Percentiles rank a stretch among this genome's conserved stretches.
phyloP scores from a whole-genome alignment of 2,888 invertebrate genomes.

The Branchellion lobata region DNA sequence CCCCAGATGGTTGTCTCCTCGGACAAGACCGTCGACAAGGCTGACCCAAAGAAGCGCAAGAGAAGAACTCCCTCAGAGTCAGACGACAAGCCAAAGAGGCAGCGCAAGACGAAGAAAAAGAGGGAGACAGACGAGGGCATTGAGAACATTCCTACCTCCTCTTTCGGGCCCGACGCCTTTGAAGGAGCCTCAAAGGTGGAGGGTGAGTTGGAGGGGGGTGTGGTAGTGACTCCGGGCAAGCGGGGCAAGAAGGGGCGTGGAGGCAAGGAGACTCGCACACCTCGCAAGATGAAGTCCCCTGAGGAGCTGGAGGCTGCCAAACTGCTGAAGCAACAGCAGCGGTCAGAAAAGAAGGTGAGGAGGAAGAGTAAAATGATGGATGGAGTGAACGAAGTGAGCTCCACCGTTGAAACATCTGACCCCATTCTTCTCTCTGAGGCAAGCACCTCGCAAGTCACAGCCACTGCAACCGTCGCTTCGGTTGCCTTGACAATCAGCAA shows the following conservation, averaged over 20 bases:
- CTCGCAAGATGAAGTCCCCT: constrained; percentile 52
- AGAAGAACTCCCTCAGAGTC: background rate
- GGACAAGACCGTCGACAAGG: background rate
- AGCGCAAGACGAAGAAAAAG: constrained; percentile 41
- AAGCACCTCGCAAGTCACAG: background rate
- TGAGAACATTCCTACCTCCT: constrained; percentile 41
- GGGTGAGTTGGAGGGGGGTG: background rate
- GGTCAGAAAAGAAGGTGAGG: constrained; percentile 32
- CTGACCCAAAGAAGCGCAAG: constrained; percentile 38
- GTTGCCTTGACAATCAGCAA: background rate
- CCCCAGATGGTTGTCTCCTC: constrained; percentile 1
- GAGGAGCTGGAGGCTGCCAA: constrained; percentile 51
- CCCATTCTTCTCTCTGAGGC: background rate
- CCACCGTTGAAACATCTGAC: constrained; percentile 42
- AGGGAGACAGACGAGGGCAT: constrained; percentile 32
- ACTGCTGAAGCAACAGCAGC: constrained; percentile 32
- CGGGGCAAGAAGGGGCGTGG: constrained; percentile 52
- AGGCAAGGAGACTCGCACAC: constrained; percentile 52
- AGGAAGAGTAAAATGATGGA: constrained; percentile 39
- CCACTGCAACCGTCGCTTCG: background rate
- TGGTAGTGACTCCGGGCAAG: constrained; percentile 53
- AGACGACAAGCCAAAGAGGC: constrained; percentile 38
- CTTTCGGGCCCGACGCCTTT: constrained; percentile 20
- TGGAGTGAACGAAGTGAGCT: constrained; percentile 41
- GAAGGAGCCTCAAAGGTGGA: background rate